Percentiles rank a stretch among this genome's conserved stretches.
Evolutionary conservation across 2,797 vertebrate genomes (phyloP).

Genomic region (Lepidocolaptes lacrymiger): DNA sequence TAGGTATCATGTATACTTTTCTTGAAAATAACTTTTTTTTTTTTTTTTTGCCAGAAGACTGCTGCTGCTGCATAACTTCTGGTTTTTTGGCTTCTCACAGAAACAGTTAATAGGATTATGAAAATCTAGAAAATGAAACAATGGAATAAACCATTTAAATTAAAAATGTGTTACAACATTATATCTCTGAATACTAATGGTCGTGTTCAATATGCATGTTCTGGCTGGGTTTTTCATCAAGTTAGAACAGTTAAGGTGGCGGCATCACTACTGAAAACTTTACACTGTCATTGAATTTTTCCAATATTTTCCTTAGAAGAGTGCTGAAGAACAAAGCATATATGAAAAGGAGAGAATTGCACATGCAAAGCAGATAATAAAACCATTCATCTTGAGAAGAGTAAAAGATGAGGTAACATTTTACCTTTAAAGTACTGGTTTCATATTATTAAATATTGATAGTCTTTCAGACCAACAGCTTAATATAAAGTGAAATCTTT

Average conservation of each 20-base stretch:
- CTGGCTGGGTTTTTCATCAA: not conserved
- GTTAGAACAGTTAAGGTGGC: not conserved
- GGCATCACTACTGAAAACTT: not conserved
- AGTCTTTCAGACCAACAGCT: not conserved
- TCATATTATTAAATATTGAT: not conserved
- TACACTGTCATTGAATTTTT: not conserved
- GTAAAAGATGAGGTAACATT: conserved; percentile 90
- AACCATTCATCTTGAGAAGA: conserved; percentile 95
- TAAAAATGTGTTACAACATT: not conserved
- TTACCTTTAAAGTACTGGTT: not conserved
- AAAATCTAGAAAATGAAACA: not conserved
- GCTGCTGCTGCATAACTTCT: not conserved
- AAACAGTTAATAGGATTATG: not conserved
- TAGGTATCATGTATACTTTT: conserved; percentile 33
- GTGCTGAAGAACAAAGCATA: conserved; percentile 87
- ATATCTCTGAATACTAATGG: not conserved
- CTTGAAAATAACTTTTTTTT: not conserved
- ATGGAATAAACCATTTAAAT: not conserved
- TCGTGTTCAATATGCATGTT: not conserved
- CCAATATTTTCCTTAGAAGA: conserved; percentile 83
- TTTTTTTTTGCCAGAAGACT: not conserved
- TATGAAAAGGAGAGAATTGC: conserved; percentile 92
- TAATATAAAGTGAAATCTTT: not conserved
- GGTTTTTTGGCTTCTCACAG: not conserved
- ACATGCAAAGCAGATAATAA: conserved; percentile 95